Conservation (phyloP, 2,797 vertebrate genomes). For the Spinus olivaceus region DNA sequence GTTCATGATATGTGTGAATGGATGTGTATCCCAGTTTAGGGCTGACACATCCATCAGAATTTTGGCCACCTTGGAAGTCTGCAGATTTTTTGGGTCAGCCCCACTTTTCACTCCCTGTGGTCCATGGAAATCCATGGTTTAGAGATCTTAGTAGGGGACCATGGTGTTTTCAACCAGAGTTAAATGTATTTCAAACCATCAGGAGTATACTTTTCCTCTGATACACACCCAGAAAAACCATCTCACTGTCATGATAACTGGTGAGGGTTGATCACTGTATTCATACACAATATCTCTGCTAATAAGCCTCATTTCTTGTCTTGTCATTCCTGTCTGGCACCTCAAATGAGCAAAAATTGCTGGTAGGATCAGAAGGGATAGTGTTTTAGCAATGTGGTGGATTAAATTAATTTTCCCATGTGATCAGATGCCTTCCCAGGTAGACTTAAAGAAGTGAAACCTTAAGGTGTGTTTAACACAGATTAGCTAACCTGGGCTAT, state of each 20-base stretch:
- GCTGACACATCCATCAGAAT: background rate
- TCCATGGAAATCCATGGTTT: background rate
- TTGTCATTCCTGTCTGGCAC: background rate
- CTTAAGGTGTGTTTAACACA: background rate
- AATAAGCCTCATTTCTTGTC: constrained; percentile 4
- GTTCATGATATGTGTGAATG: background rate
- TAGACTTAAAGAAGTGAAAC: background rate
- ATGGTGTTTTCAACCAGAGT: background rate
- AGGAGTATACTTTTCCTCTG: background rate
- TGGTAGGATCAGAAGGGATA: background rate
- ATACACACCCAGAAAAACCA: background rate
- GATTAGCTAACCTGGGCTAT: background rate
- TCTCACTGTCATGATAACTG: background rate
- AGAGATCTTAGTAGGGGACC: background rate
- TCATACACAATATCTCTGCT: background rate
- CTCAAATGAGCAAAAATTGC: background rate
- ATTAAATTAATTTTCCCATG: background rate
- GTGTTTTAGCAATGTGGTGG: background rate
- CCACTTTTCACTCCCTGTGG: background rate
- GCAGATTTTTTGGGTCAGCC: background rate
- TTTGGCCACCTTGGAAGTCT: background rate
- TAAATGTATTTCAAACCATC: background rate
- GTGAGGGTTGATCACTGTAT: background rate
- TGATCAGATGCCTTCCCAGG: background rate
- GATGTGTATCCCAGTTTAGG: background rate